Evolutionary conservation across 2,888 invertebrate species (phyloP).

Genomic region (Pristionchus exspectatus): DNA sequence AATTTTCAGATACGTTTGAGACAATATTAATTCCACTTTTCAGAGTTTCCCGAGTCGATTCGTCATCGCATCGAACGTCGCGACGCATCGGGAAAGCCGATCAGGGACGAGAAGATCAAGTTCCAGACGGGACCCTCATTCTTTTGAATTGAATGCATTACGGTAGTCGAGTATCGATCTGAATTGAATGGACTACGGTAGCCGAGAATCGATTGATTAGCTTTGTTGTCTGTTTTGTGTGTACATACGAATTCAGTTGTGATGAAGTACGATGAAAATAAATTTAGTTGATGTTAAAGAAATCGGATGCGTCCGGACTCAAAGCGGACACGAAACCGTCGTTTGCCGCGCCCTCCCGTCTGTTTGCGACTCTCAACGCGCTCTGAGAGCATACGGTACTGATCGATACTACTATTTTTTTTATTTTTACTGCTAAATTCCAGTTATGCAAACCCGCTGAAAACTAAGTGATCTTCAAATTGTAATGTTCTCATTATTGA

Average conservation of each 20-base stretch:
- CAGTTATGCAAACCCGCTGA: too few species aligned
- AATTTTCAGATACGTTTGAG: too few species aligned
- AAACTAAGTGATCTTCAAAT: too few species aligned
- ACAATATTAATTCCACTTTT: not conserved
- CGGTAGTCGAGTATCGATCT: constrained; percentile 8
- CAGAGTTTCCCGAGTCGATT: constrained; percentile 49
- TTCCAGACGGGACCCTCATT: constrained; percentile 54
- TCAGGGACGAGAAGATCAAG: constrained; percentile 54
- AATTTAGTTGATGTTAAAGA: too few species aligned
- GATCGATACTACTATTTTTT: too few species aligned
- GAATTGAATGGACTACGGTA: not conserved
- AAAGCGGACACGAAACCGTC: too few species aligned
- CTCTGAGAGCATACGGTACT: too few species aligned
- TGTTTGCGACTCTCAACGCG: too few species aligned
- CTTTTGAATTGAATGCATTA: constrained; percentile 1
- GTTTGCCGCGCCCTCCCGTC: too few species aligned
- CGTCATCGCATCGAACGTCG: constrained; percentile 32
- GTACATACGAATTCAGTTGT: constrained; percentile 5
- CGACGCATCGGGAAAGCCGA: constrained; percentile 21
- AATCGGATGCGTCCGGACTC: too few species aligned
- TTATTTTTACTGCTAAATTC: too few species aligned
- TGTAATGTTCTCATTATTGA: too few species aligned
- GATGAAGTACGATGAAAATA: not conserved
- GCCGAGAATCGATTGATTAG: not conserved
- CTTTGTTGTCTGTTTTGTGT: not conserved